Evolutionary conservation across 2,888 invertebrate genomes (phyloP).

Genomic region (Eulithis prunata): DNA sequence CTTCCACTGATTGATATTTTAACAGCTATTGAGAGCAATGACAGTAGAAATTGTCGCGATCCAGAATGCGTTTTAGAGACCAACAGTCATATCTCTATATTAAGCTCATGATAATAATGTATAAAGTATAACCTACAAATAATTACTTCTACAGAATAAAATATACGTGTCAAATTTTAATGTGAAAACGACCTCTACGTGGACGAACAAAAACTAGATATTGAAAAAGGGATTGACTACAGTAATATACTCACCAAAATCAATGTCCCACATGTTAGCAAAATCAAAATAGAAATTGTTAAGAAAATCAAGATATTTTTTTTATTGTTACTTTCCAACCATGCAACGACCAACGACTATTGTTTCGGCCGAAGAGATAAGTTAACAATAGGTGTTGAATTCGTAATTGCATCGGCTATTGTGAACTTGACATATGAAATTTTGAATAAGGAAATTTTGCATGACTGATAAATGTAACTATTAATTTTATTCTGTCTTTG

Average conservation of each 20-base stretch:
- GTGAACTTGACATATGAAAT: conserved; percentile 63
- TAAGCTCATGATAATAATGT: too few species aligned
- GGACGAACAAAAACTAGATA: too few species aligned
- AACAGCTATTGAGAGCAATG: conserved; percentile 6
- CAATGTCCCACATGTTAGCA: conserved; percentile 64
- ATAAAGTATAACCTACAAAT: too few species aligned
- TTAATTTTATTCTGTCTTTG: background rate
- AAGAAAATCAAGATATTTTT: conserved; percentile 53
- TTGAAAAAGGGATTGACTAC: conserved; percentile 12
- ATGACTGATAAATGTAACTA: background rate
- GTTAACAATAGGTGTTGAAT: conserved; percentile 57
- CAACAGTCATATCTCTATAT: too few species aligned
- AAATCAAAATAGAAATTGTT: conserved; percentile 62
- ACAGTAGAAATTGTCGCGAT: conserved; percentile 5
- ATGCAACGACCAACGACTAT: conserved; percentile 52
- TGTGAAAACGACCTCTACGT: too few species aligned
- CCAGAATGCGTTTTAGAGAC: background rate
- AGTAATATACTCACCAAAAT: conserved; percentile 67
- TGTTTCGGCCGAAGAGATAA: conserved; percentile 56
- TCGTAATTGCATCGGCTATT: conserved; percentile 34
- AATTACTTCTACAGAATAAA: too few species aligned
- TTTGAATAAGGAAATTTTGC: conserved; percentile 4
- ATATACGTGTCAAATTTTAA: too few species aligned
- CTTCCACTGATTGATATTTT: conserved; percentile 47
- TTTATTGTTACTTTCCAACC: conserved; percentile 47